Evolutionary conservation across 2,113 vertebrate genomes (phyloP), one percentile per base, ranked within the genome.

Genomic region (Hipposideros armiger): DNA sequence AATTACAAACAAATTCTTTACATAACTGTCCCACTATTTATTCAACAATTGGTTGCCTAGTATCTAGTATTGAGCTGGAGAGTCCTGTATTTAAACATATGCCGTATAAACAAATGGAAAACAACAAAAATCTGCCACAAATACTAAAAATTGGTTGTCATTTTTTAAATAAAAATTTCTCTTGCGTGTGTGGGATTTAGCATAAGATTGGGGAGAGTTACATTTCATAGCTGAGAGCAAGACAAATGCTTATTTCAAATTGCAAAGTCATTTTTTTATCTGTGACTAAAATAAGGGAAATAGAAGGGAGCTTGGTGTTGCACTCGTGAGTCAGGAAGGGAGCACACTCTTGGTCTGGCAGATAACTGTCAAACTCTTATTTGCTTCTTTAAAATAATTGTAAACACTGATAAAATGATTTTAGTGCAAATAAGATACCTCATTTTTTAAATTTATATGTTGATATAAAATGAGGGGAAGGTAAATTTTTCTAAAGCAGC

Each of bases 1-100:
- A 94, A 92, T 87, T 96, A 76, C 13, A 94, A 92, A 96, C 86
- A 92, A 97, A 86, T 50, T 86, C 6, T 77, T 82, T 94, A 90
- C 67, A 76, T 94, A 87, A 64, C 19, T 64, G 28, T 20, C 22
- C 26, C 60, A 84, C 56, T 95, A 73, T 69, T 90, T 87, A 96
- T 70, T 89, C 42, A 76, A 60, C 30, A 81, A 54, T 66, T 66
- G 16, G 22, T 76, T 92, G 20, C 22, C 67, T 87, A 19, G 13
- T 84, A 9, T 76, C 16, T 67, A 78, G 1, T 95, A 83, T 67
- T 87, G 62, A 92, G 52, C 52, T 69, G n/a, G 14, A 45, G 5
- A 58, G 26, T 77, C 7, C 19, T 78, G 11, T 22, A 45, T 50
- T 89, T 96, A 95, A 90, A 11, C 45, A 89, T 50, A 13, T 32